Percentiles rank a stretch among this genome's conserved stretches.
phyloP scores from a whole-genome alignment of 2,113 vertebrate genomes.

The Cheirogaleus medius region DNA sequence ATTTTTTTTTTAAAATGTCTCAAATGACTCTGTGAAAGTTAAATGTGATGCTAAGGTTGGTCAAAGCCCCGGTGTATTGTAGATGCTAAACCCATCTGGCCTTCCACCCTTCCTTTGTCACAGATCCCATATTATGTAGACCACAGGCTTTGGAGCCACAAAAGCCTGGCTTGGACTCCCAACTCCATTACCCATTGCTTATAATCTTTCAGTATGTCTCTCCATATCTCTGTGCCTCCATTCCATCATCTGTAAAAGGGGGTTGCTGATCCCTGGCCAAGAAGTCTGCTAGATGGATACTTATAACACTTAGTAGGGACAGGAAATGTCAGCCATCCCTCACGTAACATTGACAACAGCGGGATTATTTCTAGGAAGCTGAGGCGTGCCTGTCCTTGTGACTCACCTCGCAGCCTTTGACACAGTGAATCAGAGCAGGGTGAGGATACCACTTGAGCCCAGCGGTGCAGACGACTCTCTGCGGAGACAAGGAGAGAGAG shows the following conservation, averaged over 20 bases:
- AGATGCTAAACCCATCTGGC: not conserved
- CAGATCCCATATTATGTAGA: not conserved
- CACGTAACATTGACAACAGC: not conserved
- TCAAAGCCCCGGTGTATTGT: not conserved
- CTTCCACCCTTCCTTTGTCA: not conserved
- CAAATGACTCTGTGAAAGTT: not conserved
- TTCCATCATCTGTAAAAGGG: not conserved
- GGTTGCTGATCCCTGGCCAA: not conserved
- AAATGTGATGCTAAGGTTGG: not conserved
- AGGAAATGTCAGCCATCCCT: not conserved
- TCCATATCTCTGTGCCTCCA: not conserved
- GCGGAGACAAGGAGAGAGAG: constrained; percentile 69
- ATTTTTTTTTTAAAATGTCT: not conserved
- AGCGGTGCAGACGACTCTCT: constrained; percentile 96
- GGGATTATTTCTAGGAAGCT: not conserved
- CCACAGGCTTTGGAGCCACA: not conserved
- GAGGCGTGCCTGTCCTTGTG: not conserved
- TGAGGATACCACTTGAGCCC: constrained; percentile 97
- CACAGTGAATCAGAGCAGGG: constrained; percentile 94
- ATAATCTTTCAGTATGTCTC: not conserved
- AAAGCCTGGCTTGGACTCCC: not conserved
- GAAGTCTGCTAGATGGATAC: not conserved
- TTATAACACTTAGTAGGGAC: not conserved
- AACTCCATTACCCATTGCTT: not conserved
- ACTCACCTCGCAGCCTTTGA: constrained; percentile 98